phyloP scores from a whole-genome alignment of 2,888 invertebrate genomes.

The Melanargia galathea region DNA sequence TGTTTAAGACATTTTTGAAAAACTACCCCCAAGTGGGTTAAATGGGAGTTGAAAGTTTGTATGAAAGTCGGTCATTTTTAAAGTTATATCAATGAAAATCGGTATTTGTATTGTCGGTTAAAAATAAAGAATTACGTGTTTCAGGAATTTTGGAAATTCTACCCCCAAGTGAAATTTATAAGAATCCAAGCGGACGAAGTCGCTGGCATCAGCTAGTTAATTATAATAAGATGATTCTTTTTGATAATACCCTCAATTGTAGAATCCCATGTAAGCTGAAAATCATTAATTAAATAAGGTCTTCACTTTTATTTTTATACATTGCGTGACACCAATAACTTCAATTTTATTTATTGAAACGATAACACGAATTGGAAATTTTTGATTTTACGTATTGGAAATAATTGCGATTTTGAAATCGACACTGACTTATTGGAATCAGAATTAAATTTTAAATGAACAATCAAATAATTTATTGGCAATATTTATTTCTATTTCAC shows the following conservation, averaged over 20 bases:
- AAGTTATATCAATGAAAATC: too few species aligned
- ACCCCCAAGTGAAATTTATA: too few species aligned
- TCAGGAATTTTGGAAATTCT: too few species aligned
- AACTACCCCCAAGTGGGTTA: too few species aligned
- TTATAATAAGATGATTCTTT: too few species aligned
- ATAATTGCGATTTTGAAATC: neutral
- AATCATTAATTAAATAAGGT: neutral
- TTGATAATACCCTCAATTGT: neutral
- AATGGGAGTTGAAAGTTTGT: too few species aligned
- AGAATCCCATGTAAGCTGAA: neutral
- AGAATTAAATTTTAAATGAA: neutral
- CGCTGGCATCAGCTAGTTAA: too few species aligned
- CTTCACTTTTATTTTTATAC: neutral
- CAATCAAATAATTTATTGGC: neutral
- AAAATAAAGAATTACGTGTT: too few species aligned
- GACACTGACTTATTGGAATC: neutral
- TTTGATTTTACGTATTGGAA: neutral
- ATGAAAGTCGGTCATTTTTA: too few species aligned
- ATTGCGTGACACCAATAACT: conserved; percentile 22
- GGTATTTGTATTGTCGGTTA: too few species aligned
- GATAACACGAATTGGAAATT: neutral
- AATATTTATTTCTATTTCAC: conserved; percentile 9
- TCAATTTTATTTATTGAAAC: neutral
- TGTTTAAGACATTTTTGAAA: too few species aligned
- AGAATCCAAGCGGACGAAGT: too few species aligned